These are phyloP conservation scores for Dryococelus australis DNA, from an alignment of 2,888 invertebrate genomes.

Conservation along the genomic window DNA sequence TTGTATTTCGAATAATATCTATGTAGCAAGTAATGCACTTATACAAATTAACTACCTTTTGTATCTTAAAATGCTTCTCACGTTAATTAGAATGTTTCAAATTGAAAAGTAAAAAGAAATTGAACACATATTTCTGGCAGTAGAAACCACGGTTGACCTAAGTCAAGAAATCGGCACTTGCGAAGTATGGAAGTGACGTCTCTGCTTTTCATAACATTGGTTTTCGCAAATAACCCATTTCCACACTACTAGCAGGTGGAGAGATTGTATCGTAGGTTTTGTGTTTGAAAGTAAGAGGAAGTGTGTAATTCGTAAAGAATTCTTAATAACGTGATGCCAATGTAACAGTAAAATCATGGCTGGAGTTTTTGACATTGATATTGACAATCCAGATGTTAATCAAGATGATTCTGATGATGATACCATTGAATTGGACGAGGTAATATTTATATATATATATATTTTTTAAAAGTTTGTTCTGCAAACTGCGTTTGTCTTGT, in stretches of 20 bases:
- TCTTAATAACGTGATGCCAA: not conserved
- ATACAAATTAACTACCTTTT: too few relatives aligned
- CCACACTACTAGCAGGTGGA: slow-evolving; percentile 46
- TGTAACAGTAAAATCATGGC: slow-evolving; percentile 63
- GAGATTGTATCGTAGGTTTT: slow-evolving; percentile 31
- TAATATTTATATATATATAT: slow-evolving; percentile 60
- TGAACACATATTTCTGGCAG: not conserved
- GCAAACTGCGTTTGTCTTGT: not conserved
- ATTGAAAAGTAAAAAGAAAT: not conserved
- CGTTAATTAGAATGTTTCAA: not conserved
- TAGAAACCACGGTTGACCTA: too few relatives aligned
- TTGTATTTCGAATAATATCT: too few relatives aligned
- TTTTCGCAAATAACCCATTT: slow-evolving; percentile 36
- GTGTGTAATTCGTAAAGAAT: slow-evolving; percentile 33
- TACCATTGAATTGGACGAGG: slow-evolving; percentile 87
- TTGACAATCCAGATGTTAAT: slow-evolving; percentile 75
- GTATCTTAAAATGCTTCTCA: not conserved
- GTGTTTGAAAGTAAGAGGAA: not conserved
- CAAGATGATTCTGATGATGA: slow-evolving; percentile 87
- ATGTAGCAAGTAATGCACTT: too few relatives aligned
- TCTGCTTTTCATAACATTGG: slow-evolving; percentile 25
- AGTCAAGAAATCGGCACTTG: not conserved
- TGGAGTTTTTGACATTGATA: slow-evolving; percentile 93
- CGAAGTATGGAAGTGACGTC: not conserved
- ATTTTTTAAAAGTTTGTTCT: not conserved